Conservation (phyloP, 1,140 invertebrate species). For the Camponotus floridanus region DNA sequence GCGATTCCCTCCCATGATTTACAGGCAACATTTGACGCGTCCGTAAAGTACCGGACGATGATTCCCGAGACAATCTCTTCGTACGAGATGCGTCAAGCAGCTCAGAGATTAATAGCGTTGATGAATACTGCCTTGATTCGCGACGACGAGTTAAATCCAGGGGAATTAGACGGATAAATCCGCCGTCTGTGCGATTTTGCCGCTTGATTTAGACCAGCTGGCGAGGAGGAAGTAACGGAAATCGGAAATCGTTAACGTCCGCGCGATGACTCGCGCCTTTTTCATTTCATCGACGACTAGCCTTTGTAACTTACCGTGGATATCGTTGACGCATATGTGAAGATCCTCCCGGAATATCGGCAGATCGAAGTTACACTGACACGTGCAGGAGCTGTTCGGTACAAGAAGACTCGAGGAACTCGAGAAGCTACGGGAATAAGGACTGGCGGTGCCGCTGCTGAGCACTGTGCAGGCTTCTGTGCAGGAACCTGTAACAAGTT, state of each 20-base stretch:
- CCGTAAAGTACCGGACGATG: not conserved
- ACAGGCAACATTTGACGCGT: not conserved
- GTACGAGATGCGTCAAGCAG: not conserved
- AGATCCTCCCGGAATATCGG: conserved; percentile 90
- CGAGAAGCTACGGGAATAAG: conserved; percentile 73
- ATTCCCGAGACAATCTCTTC: not conserved
- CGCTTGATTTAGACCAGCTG: conserved; percentile 41
- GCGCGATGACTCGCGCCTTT: conserved; percentile 9
- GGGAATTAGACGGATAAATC: conserved; percentile 37
- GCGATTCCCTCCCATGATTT: not conserved
- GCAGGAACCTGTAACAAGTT: conserved; percentile 79
- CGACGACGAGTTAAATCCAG: conserved; percentile 35
- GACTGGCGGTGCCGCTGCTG: conserved; percentile 85
- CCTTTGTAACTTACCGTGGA: conserved; percentile 86
- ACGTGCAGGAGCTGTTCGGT: conserved; percentile 86
- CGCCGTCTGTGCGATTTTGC: not conserved
- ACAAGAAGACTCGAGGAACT: conserved; percentile 53
- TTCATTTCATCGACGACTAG: not conserved
- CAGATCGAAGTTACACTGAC: conserved; percentile 88
- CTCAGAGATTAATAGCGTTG: conserved; percentile 24
- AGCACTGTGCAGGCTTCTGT: conserved; percentile 82
- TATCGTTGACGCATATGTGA: conserved; percentile 90
- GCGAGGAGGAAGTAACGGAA: conserved; percentile 26
- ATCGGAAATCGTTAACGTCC: conserved; percentile 23
- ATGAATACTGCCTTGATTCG: conserved; percentile 43